Percentiles rank a stretch among this genome's conserved stretches.
Conservation (phyloP, 2,888 invertebrate species). For the Amblyteles armatorius region DNA sequence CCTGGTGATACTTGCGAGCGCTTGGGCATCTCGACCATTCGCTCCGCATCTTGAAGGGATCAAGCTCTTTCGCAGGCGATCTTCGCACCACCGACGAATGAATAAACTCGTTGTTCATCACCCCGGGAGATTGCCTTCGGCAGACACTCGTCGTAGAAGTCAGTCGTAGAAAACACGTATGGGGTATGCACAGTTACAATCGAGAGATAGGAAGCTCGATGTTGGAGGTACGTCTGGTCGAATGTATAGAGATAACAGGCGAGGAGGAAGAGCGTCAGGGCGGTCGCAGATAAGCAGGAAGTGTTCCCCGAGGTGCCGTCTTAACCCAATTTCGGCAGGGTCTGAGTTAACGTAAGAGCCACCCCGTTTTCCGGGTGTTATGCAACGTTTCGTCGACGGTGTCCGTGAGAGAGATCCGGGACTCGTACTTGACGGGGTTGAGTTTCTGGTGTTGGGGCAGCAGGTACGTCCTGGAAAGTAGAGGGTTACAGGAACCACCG, state of each 20-base stretch:
- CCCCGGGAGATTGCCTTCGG: slow-evolving; percentile 42
- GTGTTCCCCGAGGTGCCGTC: slow-evolving; percentile 80
- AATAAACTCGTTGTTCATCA: slow-evolving; percentile 48
- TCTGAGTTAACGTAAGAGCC: slow-evolving; percentile 74
- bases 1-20: neutral
- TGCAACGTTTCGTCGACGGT: slow-evolving; percentile 70
- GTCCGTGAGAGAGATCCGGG: slow-evolving; percentile 42
- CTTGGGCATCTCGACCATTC: neutral
- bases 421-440: slow-evolving; percentile 10
- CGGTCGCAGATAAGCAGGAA: slow-evolving; percentile 77
- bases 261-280: slow-evolving; percentile 10
- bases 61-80: slow-evolving; percentile 8
- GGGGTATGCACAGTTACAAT: neutral
- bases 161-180: neutral
- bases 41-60: neutral
- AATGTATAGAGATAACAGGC: slow-evolving; percentile 43
- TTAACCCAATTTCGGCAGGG: slow-evolving; percentile 80
- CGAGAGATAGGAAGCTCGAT: neutral
- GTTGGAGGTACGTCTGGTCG: slow-evolving; percentile 43
- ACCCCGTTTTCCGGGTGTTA: slow-evolving; percentile 67
- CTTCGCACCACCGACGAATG: slow-evolving; percentile 32
- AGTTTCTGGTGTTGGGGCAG: slow-evolving; percentile 29
- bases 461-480: slow-evolving; percentile 48
- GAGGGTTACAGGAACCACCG: neutral
- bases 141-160: slow-evolving; percentile 5